These are phyloP conservation scores for Automeris io DNA, from an alignment of 2,888 invertebrate species.

Conservation along the genomic window DNA sequence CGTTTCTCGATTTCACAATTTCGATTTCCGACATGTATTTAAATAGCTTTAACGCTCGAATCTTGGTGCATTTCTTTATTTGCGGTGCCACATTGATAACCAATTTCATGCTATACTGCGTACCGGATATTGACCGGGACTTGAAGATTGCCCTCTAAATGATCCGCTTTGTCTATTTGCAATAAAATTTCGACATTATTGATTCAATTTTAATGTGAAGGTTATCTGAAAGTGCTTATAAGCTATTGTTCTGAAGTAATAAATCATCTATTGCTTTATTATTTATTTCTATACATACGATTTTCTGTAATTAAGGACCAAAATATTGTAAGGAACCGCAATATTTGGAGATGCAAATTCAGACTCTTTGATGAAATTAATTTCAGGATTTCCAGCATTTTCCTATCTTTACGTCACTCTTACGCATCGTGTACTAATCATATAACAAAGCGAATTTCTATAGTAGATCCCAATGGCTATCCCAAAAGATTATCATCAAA, in stretches of 20 bases:
- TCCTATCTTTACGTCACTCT: too few species aligned
- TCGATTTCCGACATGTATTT: not conserved
- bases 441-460: too few species aligned
- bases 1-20: not conserved
- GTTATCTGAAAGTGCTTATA: conserved; percentile 5
- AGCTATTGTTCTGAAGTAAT: not conserved
- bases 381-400: too few species aligned
- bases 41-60: not conserved
- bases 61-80: conserved; percentile 10
- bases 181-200: not conserved
- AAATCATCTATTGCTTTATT: too few species aligned
- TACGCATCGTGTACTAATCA: too few species aligned
- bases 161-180: conserved; percentile 8
- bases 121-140: conserved; percentile 20
- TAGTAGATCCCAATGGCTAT: too few species aligned
- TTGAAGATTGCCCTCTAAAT: conserved; percentile 7
- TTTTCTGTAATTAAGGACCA: too few species aligned
- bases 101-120: conserved; percentile 38
- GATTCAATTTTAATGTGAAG: conserved; percentile 7
- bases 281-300: too few species aligned
- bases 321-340: too few species aligned
- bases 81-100: conserved; percentile 21
- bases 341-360: too few species aligned
- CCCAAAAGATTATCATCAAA: too few species aligned
- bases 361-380: too few species aligned